phyloP scores from a whole-genome alignment of 30 jellyfish, hydroid and myxozoan species.

The Turritopsis dohrnii region DNA sequence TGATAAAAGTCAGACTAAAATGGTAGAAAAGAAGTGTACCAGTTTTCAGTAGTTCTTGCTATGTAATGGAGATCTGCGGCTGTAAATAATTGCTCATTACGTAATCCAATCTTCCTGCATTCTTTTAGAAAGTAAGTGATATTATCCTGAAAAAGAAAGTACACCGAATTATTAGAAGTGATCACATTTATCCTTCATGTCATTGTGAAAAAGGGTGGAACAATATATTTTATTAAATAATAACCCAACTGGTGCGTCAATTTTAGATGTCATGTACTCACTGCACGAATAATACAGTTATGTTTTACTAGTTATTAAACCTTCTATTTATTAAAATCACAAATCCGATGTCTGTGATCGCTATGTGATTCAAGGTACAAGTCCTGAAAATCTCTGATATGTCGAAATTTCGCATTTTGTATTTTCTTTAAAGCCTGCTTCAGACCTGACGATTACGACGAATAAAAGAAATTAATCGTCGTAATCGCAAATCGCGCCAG shows the following conservation, averaged over 20 bases:
- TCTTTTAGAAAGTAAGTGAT: not conserved
- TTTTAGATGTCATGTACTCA: not conserved
- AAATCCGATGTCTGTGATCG: not conserved
- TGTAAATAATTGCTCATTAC: constrained; percentile 5
- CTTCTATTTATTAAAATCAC: not conserved
- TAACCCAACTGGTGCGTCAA: not conserved
- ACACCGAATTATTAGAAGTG: not conserved
- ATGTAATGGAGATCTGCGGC: constrained; percentile 11
- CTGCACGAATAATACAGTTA: not conserved
- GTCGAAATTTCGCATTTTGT: too few species aligned
- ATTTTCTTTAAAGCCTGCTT: too few species aligned
- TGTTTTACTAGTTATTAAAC: not conserved
- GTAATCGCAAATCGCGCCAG: too few species aligned
- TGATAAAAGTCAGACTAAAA: not conserved
- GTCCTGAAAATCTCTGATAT: too few species aligned
- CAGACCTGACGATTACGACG: too few species aligned
- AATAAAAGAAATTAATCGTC: too few species aligned
- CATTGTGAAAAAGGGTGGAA: not conserved
- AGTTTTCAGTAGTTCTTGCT: not conserved
- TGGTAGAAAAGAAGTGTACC: not conserved
- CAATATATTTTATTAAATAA: too few species aligned
- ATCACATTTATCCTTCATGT: too few species aligned
- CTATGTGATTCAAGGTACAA: too few species aligned
- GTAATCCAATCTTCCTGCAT: constrained; percentile 26
- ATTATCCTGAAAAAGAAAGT: constrained; percentile 16